Evolutionary conservation across 1,140 invertebrate genomes (phyloP).

Genomic region (Megalopta genalis): DNA sequence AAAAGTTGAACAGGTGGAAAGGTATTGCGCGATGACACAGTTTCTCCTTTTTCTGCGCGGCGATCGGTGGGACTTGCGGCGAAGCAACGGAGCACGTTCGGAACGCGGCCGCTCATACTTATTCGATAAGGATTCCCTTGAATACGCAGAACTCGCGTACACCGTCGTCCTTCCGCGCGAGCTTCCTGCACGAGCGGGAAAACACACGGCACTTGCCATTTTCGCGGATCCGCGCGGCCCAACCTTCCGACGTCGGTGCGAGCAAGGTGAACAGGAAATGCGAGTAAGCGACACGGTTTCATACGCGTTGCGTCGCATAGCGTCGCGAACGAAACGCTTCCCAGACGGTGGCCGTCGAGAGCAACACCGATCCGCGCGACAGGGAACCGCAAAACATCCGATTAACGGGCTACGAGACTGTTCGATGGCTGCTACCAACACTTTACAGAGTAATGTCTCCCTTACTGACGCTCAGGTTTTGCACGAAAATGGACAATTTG

Average conservation of each 20-base stretch:
- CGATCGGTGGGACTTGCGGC: not conserved
- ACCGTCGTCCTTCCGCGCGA: constrained; percentile 4
- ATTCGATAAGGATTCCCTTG: not conserved
- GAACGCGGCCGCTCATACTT: not conserved
- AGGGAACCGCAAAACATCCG: not conserved
- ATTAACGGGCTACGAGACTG: no score
- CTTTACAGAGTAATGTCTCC: no score
- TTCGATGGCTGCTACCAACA: no score
- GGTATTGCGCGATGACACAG: not conserved
- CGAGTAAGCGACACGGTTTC: constrained; percentile 27
- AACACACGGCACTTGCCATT: constrained; percentile 13
- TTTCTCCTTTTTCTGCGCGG: not conserved
- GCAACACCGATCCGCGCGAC: not conserved
- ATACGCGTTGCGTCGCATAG: not conserved
- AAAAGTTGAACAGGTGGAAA: not conserved
- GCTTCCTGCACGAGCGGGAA: not conserved
- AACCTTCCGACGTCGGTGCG: not conserved
- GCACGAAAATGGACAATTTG: no score
- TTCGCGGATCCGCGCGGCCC: not conserved
- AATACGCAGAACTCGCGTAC: not conserved
- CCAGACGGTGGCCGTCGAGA: not conserved
- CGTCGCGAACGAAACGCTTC: constrained; percentile 1
- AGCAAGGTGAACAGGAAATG: constrained; percentile 49
- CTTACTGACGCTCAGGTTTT: no score
- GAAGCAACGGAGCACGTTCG: no score